These are phyloP conservation scores for Heptranchias perlo DNA, from an alignment of 2,113 vertebrate genomes.

Conservation along the genomic window DNA sequence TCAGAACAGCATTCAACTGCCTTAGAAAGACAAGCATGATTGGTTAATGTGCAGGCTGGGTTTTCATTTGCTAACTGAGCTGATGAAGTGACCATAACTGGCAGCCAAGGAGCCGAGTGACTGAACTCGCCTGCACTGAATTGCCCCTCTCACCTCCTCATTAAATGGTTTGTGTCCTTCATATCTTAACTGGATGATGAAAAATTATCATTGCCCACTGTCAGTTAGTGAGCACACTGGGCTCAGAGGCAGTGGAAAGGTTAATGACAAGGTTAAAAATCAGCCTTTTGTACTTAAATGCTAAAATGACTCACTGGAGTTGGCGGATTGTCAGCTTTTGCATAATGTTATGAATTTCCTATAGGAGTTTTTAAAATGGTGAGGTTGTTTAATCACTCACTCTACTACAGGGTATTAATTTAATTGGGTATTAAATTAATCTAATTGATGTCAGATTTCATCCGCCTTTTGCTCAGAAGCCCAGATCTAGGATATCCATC, in stretches of 20 bases:
- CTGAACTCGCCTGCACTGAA: not conserved
- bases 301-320: not conserved
- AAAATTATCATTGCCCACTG: not conserved
- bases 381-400: not conserved
- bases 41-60: not conserved
- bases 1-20: not conserved
- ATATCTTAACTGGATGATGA: not conserved
- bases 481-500: not conserved
- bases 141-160: not conserved
- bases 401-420: too few species aligned
- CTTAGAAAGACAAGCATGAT: not conserved
- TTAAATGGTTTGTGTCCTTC: not conserved
- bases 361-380: not conserved
- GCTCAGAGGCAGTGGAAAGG: not conserved
- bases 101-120: not conserved
- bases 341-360: not conserved
- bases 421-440: not conserved
- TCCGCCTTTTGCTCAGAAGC: not conserved
- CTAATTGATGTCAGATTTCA: not conserved
- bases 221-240: not conserved
- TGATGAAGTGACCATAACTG: not conserved
- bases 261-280: not conserved
- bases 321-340: not conserved
- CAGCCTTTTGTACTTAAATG: not conserved
- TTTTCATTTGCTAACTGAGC: not conserved